Evolutionary conservation across 2,888 invertebrate species (phyloP).

Genomic region (Strigamia crassipes): DNA sequence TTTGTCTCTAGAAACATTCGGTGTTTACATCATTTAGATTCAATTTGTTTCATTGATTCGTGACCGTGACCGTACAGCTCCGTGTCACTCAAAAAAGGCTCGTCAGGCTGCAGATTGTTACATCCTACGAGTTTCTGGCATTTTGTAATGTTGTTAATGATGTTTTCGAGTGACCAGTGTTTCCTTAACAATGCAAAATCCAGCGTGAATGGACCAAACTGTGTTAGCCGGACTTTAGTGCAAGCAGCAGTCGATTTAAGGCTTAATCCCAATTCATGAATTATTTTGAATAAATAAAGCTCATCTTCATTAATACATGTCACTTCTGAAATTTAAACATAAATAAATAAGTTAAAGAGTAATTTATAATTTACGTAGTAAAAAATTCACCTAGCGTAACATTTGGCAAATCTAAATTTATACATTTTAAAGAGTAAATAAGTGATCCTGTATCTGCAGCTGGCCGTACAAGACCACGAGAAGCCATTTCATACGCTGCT

Average conservation of each 20-base stretch:
- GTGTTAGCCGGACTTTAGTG: conserved; percentile 75
- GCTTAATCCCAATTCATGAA: conserved; percentile 81
- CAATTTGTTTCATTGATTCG: background rate
- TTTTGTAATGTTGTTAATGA: conserved; percentile 68
- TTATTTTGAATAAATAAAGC: conserved; percentile 73
- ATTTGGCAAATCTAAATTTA: conserved; percentile 77
- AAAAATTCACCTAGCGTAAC: conserved; percentile 72
- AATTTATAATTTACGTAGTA: conserved; percentile 6
- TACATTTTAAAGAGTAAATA: conserved; percentile 83
- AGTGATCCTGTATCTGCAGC: conserved; percentile 71
- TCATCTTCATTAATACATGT: conserved; percentile 85
- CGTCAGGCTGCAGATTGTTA: background rate
- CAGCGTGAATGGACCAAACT: conserved; percentile 79
- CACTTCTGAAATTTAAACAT: conserved; percentile 69
- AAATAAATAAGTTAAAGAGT: conserved; percentile 48
- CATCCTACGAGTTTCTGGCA: conserved; percentile 7
- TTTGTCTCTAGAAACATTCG: too few species aligned
- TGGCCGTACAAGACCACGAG: conserved; percentile 80
- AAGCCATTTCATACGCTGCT: conserved; percentile 85
- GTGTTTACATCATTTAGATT: background rate
- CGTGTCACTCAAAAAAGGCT: background rate
- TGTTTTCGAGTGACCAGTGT: conserved; percentile 76
- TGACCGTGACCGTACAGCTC: background rate
- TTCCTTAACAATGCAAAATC: conserved; percentile 77
- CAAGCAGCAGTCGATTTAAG: conserved; percentile 81